Base-by-base conservation (phyloP, 2,797 vertebrate genomes). In the Melanotaenia parkinsoni region DNA sequence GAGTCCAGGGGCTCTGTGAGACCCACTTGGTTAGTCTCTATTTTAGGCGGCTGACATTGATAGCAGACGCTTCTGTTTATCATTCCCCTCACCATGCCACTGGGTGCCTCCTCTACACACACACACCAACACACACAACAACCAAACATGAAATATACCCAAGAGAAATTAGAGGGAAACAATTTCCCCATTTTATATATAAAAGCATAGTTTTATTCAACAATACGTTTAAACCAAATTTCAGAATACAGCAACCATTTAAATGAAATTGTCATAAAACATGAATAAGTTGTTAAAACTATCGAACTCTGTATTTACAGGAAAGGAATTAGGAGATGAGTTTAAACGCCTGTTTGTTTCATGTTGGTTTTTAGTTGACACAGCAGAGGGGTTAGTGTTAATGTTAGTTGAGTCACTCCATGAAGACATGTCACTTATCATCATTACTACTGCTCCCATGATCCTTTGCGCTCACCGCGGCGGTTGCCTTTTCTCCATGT, bases 31-130 rank as follows among this genome's bases (percentile, higher is more conserved):
- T 85, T 88, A 84, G 74, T 72, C 90, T 94, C 96, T 99, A 99
- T 99, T 98, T 98, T 96, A 61, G 93, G 94, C 93, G 58, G 20
- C 64, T 91, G 93, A 89, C 80, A 88, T 92, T 92, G 94, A 97
- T 95, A 94, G 93, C 95, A 58, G 76, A 83, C 47, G 92, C 87
- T 88, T 94, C 92, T 91, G 94, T 95, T 93, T 94, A 96, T 96
- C 96, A 96, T 90, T 95, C 95, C 94, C 89, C 92, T 91, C 91
- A 85, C 81, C 81, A 84, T 84, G 88, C 88, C 91, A 89, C 82
- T 65, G 70, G 82, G 75, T 73, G 35, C 80, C 79, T 84, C 58
- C 68, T 66, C 38, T 63, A 45, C 60, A 28, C 28, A 32, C 45
- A 74, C 65, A 76, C 59, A 51, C 16, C 22, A 51, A 69, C 13